phyloP scores from a whole-genome alignment of 2,113 vertebrate species.

The Pipa parva region DNA sequence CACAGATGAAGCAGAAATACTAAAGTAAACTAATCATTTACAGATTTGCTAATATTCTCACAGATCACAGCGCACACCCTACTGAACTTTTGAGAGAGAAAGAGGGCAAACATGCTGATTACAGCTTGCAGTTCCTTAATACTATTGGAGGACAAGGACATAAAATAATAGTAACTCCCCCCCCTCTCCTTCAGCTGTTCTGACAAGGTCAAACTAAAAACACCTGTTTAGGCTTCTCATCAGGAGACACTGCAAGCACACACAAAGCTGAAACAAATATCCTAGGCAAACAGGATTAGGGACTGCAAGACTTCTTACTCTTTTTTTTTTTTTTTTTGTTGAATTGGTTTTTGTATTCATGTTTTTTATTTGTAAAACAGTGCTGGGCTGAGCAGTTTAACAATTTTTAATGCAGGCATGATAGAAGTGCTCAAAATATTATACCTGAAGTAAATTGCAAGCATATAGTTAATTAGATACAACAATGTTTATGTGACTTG shows the following conservation, averaged over 20 bases:
- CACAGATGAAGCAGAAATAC: no score
- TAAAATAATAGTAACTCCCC: not conserved
- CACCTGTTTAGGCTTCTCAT: constrained; percentile 20
- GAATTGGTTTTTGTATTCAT: no score
- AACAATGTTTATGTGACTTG: no score
- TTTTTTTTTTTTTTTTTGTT: no score
- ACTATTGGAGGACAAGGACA: not conserved
- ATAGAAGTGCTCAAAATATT: no score
- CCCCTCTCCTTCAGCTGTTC: constrained; percentile 26
- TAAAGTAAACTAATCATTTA: not conserved
- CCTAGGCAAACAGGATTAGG: not conserved
- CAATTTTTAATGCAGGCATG: no score
- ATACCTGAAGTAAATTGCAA: no score
- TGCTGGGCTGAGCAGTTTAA: no score
- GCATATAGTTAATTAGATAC: no score
- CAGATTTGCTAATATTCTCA: not conserved
- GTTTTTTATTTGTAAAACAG: no score
- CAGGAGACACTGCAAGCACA: not conserved
- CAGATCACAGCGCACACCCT: not conserved
- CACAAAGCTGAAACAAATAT: not conserved
- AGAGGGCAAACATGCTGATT: not conserved
- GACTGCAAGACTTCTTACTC: not conserved
- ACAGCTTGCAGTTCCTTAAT: not conserved
- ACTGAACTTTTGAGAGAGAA: not conserved
- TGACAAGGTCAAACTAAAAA: constrained; percentile 15